Base-by-base conservation (phyloP, 2,113 vertebrate species). In the Nyctibius bracteatus region DNA sequence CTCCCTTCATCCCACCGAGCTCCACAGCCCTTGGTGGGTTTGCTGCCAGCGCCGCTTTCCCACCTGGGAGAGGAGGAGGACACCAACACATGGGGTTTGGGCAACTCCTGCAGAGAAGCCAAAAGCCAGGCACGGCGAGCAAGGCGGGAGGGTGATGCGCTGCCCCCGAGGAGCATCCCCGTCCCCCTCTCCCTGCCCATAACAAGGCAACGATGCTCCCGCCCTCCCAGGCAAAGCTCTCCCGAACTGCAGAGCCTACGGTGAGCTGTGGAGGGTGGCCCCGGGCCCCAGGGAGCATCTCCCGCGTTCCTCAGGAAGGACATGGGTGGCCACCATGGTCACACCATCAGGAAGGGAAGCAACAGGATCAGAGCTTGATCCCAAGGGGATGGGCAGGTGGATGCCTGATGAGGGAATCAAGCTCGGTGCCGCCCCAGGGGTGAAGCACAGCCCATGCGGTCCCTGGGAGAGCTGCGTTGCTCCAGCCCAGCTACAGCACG, bases 91-190 rank as follows among this genome's bases (percentile, higher is more conserved):
- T 1, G 4, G 35, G 11, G 47, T 59, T 12, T 55, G 41, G 51
- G 27, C 20, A 91, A 65, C 5, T 73, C 49, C 44, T 61, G 47
- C 11, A 46, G 63, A 72, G 44, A 44, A 54, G 25, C 10, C 28
- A 51, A n/a, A 55, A 68, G 10, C 12, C 54, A 68, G 8, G 57
- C 12, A 15, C 0, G 1, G 31, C 1, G 1, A 70, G 18, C 15
- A n/a, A 71, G 27, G 9, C 0, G 0, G 62, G 20, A 63, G 18
- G 14, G 15, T 1, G 5, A 58, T 12, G 39, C 3, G 3, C 28
- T 58, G 22, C 57, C 27, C 19, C 3, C 1, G 44, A 72, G 73
- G 30, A 80, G 31, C 1, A 0, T 24, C 47, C 57, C 67, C 0
- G 1, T 25, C 6, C 39, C 57, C 11, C 33, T 58, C 46, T 21